phyloP scores from a whole-genome alignment of 2,797 vertebrate species.

The Sciurus carolinensis region DNA sequence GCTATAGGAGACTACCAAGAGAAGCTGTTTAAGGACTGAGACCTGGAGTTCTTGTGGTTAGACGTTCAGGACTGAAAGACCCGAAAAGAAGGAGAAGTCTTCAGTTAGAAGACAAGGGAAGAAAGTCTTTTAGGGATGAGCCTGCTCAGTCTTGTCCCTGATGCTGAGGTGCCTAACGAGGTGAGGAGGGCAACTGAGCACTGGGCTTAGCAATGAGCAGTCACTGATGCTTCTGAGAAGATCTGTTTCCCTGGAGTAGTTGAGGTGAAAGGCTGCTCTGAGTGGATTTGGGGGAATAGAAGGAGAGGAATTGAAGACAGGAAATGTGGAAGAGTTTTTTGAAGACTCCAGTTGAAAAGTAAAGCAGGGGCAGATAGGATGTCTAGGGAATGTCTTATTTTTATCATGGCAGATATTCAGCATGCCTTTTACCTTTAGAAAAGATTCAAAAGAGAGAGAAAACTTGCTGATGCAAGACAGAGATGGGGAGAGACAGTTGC shows the following conservation, averaged over 20 bases:
- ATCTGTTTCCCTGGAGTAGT: background rate
- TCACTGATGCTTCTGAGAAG: background rate
- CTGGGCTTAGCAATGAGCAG: background rate
- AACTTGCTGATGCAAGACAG: background rate
- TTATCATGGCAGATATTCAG: background rate
- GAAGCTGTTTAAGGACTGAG: background rate
- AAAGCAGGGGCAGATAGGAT: background rate
- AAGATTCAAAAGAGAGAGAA: background rate
- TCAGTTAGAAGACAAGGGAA: background rate
- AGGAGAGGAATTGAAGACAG: background rate
- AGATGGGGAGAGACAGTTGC: background rate
- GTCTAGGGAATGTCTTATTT: background rate
- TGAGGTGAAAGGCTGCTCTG: background rate
- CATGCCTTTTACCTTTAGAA: background rate
- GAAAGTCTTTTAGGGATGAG: background rate
- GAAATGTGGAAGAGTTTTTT: background rate
- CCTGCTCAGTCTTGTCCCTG: background rate
- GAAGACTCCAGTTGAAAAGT: background rate
- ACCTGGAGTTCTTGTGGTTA: background rate
- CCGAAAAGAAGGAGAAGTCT: background rate
- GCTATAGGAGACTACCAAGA: background rate
- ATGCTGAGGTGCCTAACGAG: background rate
- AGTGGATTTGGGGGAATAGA: background rate
- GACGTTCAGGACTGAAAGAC: background rate
- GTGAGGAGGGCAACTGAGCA: background rate